Evolutionary conservation across 2,888 invertebrate genomes (phyloP).

Genomic region (Drosophila birchii): DNA sequence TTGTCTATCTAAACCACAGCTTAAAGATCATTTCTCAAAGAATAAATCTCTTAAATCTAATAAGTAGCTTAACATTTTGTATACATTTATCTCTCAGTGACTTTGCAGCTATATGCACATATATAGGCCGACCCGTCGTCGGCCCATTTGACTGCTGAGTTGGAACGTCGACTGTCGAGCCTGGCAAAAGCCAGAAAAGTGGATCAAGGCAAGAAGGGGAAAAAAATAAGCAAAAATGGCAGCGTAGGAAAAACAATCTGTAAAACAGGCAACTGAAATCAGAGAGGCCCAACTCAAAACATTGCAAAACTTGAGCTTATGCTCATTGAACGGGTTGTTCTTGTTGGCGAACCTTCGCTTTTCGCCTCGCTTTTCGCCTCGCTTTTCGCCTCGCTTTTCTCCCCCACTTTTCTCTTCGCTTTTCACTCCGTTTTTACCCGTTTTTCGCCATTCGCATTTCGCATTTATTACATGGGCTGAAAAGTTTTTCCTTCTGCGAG

Average conservation of each 20-base stretch:
- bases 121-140: conserved; percentile 47
- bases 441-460: conserved; percentile 29
- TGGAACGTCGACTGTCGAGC: conserved; percentile 61
- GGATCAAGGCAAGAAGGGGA: conserved; percentile 70
- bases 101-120: conserved; percentile 24
- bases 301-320: conserved; percentile 68
- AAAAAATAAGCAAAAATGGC: conserved; percentile 30
- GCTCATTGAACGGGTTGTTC: conserved; percentile 58
- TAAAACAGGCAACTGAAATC: conserved; percentile 46
- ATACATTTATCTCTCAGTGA: background rate
- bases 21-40: background rate
- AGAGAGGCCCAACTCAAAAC: conserved; percentile 53
- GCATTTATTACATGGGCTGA: conserved; percentile 70
- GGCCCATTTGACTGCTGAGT: conserved; percentile 73
- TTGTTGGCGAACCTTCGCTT: conserved; percentile 47
- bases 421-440: conserved; percentile 31
- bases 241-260: conserved; percentile 44
- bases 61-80: background rate
- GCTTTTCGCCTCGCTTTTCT: no score
- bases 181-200: conserved; percentile 62
- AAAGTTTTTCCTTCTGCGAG: conserved; percentile 50
- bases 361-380: background rate
- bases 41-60: background rate
- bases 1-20: background rate
- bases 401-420: conserved; percentile 11